Percentiles rank a stretch among this genome's conserved stretches.
These are phyloP conservation scores for Mastacembelus armatus DNA, from an alignment of 2,797 vertebrate genomes.

Conservation along the genomic window DNA sequence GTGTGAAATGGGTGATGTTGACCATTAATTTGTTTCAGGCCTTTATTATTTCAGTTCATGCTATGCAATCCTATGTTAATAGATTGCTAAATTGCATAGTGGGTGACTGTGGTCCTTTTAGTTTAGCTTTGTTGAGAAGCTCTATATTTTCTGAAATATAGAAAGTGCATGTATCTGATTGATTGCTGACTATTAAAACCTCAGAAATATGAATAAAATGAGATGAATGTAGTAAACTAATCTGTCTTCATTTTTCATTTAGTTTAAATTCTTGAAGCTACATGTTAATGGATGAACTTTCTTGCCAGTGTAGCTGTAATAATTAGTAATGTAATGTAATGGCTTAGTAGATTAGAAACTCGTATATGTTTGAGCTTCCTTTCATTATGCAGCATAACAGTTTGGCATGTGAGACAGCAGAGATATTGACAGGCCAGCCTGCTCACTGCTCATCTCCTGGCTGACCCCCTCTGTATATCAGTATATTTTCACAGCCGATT, in stretches of 20 bases:
- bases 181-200: too few species aligned
- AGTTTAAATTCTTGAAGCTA: background rate
- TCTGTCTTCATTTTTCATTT: background rate
- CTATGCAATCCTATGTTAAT: too few species aligned
- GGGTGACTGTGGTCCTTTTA: too few species aligned
- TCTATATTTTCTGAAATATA: too few species aligned
- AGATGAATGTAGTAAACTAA: background rate
- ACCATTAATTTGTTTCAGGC: too few species aligned
- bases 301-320: background rate
- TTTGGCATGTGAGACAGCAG: conserved; percentile 27
- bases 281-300: conserved; percentile 1
- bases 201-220: conserved; percentile 1
- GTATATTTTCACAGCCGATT: conserved; percentile 41
- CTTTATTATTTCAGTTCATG: too few species aligned
- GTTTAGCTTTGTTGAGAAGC: too few species aligned
- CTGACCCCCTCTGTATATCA: conserved; percentile 46
- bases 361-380: conserved; percentile 3
- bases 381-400: conserved; percentile 37
- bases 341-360: conserved; percentile 27
- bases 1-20: too few species aligned
- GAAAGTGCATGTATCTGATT: too few species aligned
- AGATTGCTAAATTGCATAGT: too few species aligned
- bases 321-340: too few species aligned
- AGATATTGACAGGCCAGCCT: conserved; percentile 25
- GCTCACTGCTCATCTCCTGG: conserved; percentile 41